Evolutionary conservation across 2,113 vertebrate genomes (phyloP).

Genomic region (Halcyon senegalensis): DNA sequence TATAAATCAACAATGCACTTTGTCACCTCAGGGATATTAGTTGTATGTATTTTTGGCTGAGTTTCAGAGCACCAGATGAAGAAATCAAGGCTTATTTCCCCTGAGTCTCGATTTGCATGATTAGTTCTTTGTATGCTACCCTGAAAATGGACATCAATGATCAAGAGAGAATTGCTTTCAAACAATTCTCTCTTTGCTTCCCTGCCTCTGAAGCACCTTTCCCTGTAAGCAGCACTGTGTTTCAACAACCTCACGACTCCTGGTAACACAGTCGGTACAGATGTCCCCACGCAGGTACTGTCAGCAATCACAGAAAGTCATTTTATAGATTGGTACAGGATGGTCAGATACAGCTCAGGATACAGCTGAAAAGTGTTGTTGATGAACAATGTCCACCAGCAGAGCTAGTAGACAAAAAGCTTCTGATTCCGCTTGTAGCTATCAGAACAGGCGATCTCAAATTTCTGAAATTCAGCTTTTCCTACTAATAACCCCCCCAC

Average conservation of each 20-base stretch:
- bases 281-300: not conserved
- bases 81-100: slow-evolving; percentile 57
- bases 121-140: slow-evolving; percentile 23
- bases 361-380: not conserved
- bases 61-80: slow-evolving; percentile 57
- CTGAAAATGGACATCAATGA: slow-evolving; percentile 35
- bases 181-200: slow-evolving; percentile 1
- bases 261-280: not conserved
- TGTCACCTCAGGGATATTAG: slow-evolving; percentile 11
- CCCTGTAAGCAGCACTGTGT: not conserved
- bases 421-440: not conserved
- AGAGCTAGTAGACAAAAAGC: not conserved
- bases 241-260: not conserved
- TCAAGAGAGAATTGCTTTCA: slow-evolving; percentile 19
- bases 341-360: not conserved
- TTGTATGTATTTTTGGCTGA: slow-evolving; percentile 5
- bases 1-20: not conserved
- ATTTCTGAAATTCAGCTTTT: not conserved
- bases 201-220: slow-evolving; percentile 3
- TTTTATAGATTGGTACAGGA: not conserved
- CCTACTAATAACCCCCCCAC: not conserved
- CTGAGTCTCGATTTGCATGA: slow-evolving; percentile 52
- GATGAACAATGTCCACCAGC: not conserved
- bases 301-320: not conserved
- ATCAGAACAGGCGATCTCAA: not conserved